Evolutionary conservation across 2,113 vertebrate species (phyloP), one percentile per base, ranked within the genome.

Genomic region (Phasianus colchicus): DNA sequence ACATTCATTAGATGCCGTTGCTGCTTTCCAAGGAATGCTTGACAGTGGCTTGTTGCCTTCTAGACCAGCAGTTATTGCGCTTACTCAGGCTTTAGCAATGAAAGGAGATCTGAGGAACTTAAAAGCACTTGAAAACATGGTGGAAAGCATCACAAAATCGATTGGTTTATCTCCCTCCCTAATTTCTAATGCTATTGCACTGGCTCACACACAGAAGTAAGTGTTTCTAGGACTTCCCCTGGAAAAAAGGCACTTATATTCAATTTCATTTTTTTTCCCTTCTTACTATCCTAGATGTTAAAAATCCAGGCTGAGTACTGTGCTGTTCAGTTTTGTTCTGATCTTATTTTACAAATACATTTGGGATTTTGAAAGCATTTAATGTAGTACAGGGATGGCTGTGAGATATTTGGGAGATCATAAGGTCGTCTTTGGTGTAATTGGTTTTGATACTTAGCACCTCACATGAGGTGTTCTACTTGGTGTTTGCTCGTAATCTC

Each of bases 181-280:
- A 92, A 98, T 98, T 27, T n/a, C 98, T 93, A 99, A 98, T 95
- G 99, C 98, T 95, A 96, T 77, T 45, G 98, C 97, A 52, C 77
- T 99, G 81, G 98, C 98, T 66, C 96, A 98, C 93, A 98, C 98
- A 52, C 98, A 97, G 76, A 99, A 97, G 99, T 99, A 97, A 98
- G 99, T 97, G 70, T 87, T 87, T 77, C 47, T 83, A 13, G 47
- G 25, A 79, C 55, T 47, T 24, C 30, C 30, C 19, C 22, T 66
- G 13, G n/a, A 60, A 83, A 71, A 29, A 80, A 74, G 25, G 77
- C 7, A 36, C n/a, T 55, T 50, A 12, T 1, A 7, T 89, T 80
- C 60, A 18, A 11, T 76, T 91, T 79, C 3, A 57, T 90, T 82
- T n/a, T 54, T 8, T 83, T 88, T 79, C 36, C 14, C 8, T 84